These are phyloP conservation scores for Parnassius mnemosyne DNA, from an alignment of 2,888 invertebrate species.

Conservation along the genomic window DNA sequence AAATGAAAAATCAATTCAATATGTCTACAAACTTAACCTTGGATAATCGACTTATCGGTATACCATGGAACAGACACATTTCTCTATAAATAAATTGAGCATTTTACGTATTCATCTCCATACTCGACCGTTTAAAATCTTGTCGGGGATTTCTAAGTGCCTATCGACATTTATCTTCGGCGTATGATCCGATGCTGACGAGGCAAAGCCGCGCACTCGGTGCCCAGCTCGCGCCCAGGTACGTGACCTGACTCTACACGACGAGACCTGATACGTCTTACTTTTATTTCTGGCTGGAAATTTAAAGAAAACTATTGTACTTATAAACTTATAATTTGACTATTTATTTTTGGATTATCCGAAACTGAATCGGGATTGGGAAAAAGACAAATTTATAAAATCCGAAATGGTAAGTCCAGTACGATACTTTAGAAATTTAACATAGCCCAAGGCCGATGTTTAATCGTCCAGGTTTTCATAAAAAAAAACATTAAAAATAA, in stretches of 20 bases:
- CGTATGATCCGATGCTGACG: conserved; percentile 1
- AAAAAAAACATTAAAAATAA: no score
- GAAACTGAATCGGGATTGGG: not conserved
- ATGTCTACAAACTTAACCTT: no score
- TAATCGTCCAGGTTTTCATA: no score
- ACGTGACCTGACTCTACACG: conserved; percentile 8
- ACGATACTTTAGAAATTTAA: no score
- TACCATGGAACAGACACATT: not conserved
- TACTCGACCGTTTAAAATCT: not conserved
- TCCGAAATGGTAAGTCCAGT: no score
- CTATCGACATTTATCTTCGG: conserved; percentile 4
- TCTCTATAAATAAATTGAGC: not conserved
- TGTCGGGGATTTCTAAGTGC: not conserved
- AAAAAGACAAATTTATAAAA: no score
- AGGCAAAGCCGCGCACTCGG: not conserved
- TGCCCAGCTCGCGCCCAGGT: not conserved
- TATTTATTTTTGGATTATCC: not conserved
- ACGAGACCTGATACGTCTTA: not conserved
- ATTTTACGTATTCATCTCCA: not conserved
- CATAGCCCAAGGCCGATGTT: no score
- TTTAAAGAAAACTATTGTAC: conserved; percentile 4
- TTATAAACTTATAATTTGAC: not conserved
- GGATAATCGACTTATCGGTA: not conserved
- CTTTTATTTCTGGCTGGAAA: not conserved
- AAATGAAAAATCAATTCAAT: no score